A percentile compares a stretch with the other conserved stretches of the same genome.
These are phyloP conservation scores for Prochilodus magdalenae DNA, from an alignment of 2,113 vertebrate species.

Conservation along the genomic window DNA sequence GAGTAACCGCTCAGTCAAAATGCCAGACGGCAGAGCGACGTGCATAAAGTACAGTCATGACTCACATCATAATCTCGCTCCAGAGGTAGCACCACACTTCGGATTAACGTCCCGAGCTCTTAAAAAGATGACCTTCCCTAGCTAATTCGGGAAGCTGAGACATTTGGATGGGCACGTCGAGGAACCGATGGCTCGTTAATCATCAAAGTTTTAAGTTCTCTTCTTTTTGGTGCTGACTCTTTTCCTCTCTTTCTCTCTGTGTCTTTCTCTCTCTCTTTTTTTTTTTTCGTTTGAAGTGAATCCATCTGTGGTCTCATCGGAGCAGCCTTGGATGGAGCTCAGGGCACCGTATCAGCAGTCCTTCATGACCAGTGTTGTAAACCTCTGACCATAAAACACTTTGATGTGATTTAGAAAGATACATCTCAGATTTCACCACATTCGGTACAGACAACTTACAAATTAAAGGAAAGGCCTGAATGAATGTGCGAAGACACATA, in stretches of 20 bases:
- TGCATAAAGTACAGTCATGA: background rate
- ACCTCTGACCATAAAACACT: too few species aligned
- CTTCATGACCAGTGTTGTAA: too few species aligned
- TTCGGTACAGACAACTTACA: too few species aligned
- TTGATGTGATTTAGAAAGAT: too few species aligned
- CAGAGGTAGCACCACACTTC: background rate
- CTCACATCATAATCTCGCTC: conserved; percentile 21
- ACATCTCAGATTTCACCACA: too few species aligned
- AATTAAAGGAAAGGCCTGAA: too few species aligned
- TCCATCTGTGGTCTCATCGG: background rate
- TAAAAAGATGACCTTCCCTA: background rate
- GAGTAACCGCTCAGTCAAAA: conserved; percentile 35
- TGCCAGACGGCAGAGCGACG: background rate
- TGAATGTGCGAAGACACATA: too few species aligned
- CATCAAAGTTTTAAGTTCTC: background rate
- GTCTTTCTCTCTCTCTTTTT: background rate
- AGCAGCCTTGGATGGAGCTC: too few species aligned
- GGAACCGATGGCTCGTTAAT: background rate
- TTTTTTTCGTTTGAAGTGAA: background rate
- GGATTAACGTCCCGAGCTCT: background rate
- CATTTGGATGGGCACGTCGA: background rate
- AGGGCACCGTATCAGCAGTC: too few species aligned
- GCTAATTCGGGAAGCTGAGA: background rate
- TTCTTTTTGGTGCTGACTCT: background rate
- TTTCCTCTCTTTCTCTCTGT: conserved; percentile 3